These are phyloP conservation scores for Rhadinocentrus ornatus DNA, from an alignment of 2,797 vertebrate species.

Conservation along the genomic window DNA sequence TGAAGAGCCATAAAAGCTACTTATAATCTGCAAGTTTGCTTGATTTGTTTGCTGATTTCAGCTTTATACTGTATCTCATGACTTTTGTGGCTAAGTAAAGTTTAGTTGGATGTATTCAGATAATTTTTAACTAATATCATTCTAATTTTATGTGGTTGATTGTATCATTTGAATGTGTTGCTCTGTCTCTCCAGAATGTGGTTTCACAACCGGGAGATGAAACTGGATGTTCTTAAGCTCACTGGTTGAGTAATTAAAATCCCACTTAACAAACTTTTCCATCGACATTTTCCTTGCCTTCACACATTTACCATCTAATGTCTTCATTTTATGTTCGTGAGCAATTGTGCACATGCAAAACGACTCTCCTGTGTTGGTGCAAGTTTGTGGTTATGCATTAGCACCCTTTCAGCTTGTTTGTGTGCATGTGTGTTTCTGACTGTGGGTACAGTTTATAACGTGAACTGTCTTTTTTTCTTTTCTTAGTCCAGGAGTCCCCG, in stretches of 20 bases:
- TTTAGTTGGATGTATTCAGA: background rate
- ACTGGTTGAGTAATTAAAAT: constrained; percentile 28
- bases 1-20: background rate
- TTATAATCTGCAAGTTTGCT: background rate
- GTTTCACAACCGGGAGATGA: background rate
- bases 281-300: constrained; percentile 40
- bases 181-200: background rate
- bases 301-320: constrained; percentile 54
- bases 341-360: constrained; percentile 20
- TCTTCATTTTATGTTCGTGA: constrained; percentile 34
- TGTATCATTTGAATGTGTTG: background rate
- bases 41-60: background rate
- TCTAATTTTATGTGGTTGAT: background rate
- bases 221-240: constrained; percentile 4
- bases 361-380: constrained; percentile 21
- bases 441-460: constrained; percentile 65
- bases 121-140: no score
- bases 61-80: background rate
- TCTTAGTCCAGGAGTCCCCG: constrained; percentile 75
- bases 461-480: constrained; percentile 69
- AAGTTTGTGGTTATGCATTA: background rate
- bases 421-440: constrained; percentile 55
- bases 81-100: background rate
- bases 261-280: constrained; percentile 37
- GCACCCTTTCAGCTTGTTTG: background rate